Conservation (phyloP, 2,797 vertebrate species). For the Sardinella longiceps region DNA sequence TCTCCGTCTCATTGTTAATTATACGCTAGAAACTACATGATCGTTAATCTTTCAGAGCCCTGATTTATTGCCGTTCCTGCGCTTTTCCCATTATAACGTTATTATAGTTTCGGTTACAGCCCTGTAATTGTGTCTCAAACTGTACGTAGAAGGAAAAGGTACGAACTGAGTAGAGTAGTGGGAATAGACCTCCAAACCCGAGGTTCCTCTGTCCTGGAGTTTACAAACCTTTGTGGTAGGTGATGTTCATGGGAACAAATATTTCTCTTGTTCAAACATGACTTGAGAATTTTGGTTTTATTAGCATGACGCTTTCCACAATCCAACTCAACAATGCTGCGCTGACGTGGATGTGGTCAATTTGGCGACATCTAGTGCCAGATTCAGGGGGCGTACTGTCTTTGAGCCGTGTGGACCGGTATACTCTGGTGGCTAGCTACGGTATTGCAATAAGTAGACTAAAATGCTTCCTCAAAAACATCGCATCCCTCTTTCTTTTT, state of each 20-base stretch:
- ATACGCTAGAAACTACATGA: conserved; percentile 71
- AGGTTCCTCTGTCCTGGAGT: conserved; percentile 34
- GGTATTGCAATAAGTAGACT: conserved; percentile 58
- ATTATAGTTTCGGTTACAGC: conserved; percentile 79
- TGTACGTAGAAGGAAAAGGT: conserved; percentile 77
- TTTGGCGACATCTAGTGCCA: conserved; percentile 50
- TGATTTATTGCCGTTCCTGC: conserved; percentile 78
- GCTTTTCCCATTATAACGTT: conserved; percentile 80
- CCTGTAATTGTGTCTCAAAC: conserved; percentile 75
- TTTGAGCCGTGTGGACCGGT: not conserved
- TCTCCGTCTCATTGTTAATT: conserved; percentile 76
- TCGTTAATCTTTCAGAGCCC: conserved; percentile 81
- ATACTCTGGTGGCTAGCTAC: conserved; percentile 52
- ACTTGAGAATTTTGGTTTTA: conserved; percentile 42
- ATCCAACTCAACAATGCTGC: conserved; percentile 1
- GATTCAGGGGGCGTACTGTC: not conserved
- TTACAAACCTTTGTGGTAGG: conserved; percentile 63
- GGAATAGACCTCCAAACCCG: not conserved
- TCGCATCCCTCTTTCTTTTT: conserved; percentile 61
- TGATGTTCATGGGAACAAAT: conserved; percentile 55
- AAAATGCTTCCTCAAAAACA: conserved; percentile 70
- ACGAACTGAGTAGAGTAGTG: conserved; percentile 32
- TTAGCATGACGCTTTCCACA: not conserved
- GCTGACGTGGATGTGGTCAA: conserved; percentile 35
- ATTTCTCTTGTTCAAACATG: conserved; percentile 65